Percentiles rank a stretch among this genome's conserved stretches.
Conservation (phyloP, 1,140 invertebrate species). For the Meloidogyne exigua region DNA sequence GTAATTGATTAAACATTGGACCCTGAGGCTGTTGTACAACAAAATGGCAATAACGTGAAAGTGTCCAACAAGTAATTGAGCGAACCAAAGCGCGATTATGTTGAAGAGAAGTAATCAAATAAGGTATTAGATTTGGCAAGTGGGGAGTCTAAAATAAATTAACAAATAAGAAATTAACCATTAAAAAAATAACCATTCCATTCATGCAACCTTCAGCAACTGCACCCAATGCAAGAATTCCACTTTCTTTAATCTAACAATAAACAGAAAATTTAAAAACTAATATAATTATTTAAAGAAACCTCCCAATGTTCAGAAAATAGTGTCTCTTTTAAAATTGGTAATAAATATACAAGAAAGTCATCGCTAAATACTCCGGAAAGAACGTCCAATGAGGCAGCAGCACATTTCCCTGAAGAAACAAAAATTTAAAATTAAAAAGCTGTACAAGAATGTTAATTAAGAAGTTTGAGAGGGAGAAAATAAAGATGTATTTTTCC, state of each 20-base stretch:
- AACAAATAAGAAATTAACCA: background rate
- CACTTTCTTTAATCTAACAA: slow-evolving; percentile 81
- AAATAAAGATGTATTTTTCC: too few species aligned
- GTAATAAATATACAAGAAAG: slow-evolving; percentile 85
- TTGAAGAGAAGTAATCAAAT: slow-evolving; percentile 83
- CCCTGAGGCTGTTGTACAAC: slow-evolving; percentile 89
- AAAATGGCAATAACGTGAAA: slow-evolving; percentile 95
- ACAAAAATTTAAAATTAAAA: too few species aligned
- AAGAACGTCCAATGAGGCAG: slow-evolving; percentile 91
- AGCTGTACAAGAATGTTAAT: too few species aligned
- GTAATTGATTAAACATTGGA: slow-evolving; percentile 82
- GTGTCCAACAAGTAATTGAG: slow-evolving; percentile 97
- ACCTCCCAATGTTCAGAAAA: slow-evolving; percentile 89
- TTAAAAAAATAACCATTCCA: slow-evolving; percentile 74
- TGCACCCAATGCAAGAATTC: slow-evolving; percentile 89
- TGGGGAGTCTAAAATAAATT: slow-evolving; percentile 73
- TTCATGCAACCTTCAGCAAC: slow-evolving; percentile 99
- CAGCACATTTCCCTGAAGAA: slow-evolving; percentile 82
- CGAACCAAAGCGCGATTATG: slow-evolving; percentile 94
- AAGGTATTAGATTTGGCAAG: slow-evolving; percentile 90
- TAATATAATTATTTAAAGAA: background rate
- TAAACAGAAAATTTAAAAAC: slow-evolving; percentile 10
- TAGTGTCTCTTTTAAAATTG: slow-evolving; percentile 91
- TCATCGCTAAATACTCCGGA: slow-evolving; percentile 96
- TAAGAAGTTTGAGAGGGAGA: too few species aligned